Base-by-base conservation (phyloP, 2,888 invertebrate species). In the Masnerella sp. region DNA sequence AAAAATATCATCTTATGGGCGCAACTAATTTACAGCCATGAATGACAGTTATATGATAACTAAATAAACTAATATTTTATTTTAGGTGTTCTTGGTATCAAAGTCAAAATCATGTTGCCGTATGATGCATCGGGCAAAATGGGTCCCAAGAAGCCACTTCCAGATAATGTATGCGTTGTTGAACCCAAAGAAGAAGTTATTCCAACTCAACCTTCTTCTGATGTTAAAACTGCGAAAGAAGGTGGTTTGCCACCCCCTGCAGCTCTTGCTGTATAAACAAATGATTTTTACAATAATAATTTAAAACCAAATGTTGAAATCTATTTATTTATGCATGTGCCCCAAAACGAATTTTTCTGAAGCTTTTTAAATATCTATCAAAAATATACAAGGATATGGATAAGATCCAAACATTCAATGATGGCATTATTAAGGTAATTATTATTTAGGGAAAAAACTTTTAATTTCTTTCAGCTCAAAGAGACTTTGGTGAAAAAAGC, bases 61-160 rank as follows among this genome's bases (percentile, higher is more conserved):
- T n/a, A n/a, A n/a, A n/a, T n/a, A n/a, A n/a, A n/a, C 7, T 22
- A 22, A 22, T 5, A 22, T 22, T 22, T 30, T 9, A 30, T 54
- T 20, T 51, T n/a, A 85, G 85, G 87, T 75, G 87, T 87, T 1
- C 87, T 93, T 80, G 93, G 93, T 58, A 92, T 92, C 78, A 93
- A 95, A 90, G 95, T 98, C 0, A 99, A 99, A 89, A 99, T 99
- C 89, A 99, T 99, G 99, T 92, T 99, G 89, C 98, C 98, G 34
- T 98, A 96, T 93, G 99, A 99, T 90, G 95, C 97, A 74, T 94
- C 93, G 87, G 99, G 99, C 88, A 98, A 99, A 90, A 96, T 93
- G 84, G 99, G 99, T 58, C 71, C 71, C 0, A 72, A 97, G 91
- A 95, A 94, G 88, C 98, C 98, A 3, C 92, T 99, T 85, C 99